Percentiles rank a stretch among this genome's conserved stretches.
Conservation (phyloP, 2,888 invertebrate species). For the Melanargia galathea region DNA sequence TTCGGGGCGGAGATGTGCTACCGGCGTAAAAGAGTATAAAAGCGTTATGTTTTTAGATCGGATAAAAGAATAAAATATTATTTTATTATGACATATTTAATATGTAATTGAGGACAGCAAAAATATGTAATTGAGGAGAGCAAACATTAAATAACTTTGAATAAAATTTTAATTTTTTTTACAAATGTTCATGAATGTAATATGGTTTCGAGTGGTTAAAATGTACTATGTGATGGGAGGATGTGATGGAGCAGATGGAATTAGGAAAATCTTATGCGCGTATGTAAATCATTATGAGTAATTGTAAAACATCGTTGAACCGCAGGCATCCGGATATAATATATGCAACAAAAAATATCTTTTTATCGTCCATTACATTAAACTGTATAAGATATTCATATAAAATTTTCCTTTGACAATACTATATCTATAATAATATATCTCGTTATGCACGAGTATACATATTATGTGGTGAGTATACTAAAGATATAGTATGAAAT, state of each 20-base stretch:
- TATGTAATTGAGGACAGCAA: not conserved
- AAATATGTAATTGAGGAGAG: too few relatives aligned
- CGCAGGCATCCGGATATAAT: not conserved
- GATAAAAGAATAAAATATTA: not conserved
- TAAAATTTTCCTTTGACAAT: conserved; percentile 2
- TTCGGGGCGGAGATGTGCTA: too few relatives aligned
- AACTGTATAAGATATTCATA: conserved; percentile 15
- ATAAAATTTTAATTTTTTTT: not conserved
- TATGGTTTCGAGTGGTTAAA: not conserved
- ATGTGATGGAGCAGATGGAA: not conserved
- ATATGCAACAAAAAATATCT: not conserved
- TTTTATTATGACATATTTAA: not conserved
- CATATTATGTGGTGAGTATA: conserved; percentile 10
- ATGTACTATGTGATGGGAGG: too few relatives aligned
- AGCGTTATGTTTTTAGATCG: not conserved
- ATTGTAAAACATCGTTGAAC: not conserved
- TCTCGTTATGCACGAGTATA: conserved; percentile 1
- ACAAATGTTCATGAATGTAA: not conserved
- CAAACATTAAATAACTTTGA: not conserved
- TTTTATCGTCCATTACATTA: conserved; percentile 10
- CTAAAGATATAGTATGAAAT: conserved; percentile 17
- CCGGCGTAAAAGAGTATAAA: too few relatives aligned
- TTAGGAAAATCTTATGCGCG: not conserved
- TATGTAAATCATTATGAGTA: not conserved
- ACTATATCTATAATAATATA: conserved; percentile 9